A percentile compares a stretch with the other conserved stretches of the same genome.
These are phyloP conservation scores for Maniola hyperantus DNA, from an alignment of 2,888 invertebrate genomes.

Conservation along the genomic window DNA sequence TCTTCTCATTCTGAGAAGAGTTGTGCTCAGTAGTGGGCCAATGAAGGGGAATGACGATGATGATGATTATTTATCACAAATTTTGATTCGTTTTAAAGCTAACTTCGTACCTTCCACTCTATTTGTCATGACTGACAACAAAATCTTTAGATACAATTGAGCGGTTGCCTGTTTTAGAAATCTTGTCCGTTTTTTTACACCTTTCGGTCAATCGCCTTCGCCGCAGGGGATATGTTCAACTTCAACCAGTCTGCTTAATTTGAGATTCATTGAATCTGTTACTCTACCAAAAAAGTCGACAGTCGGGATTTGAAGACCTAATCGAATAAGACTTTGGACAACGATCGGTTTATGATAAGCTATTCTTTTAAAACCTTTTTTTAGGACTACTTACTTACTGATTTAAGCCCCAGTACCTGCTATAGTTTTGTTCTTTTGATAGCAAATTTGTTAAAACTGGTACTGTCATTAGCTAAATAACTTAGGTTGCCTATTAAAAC, in stretches of 20 bases:
- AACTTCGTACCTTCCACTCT: constrained; percentile 42
- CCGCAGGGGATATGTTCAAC: constrained; percentile 40
- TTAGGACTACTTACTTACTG: too few relatives aligned
- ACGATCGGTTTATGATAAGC: background rate
- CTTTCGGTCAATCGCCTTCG: constrained; percentile 41
- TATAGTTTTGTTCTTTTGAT: too few relatives aligned
- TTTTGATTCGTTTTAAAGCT: too few relatives aligned
- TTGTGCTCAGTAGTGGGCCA: too few relatives aligned
- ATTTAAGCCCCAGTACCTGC: too few relatives aligned
- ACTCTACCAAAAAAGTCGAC: background rate
- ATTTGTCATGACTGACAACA: constrained; percentile 48
- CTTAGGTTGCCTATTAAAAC: too few relatives aligned
- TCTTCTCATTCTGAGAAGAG: too few relatives aligned
- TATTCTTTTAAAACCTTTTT: background rate
- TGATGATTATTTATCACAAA: too few relatives aligned
- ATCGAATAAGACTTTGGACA: background rate
- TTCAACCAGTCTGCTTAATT: constrained; percentile 37
- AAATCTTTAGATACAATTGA: constrained; percentile 41
- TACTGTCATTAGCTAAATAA: too few relatives aligned
- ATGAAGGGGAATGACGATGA: too few relatives aligned
- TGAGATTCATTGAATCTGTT: constrained; percentile 42
- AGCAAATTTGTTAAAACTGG: too few relatives aligned
- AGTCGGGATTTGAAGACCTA: background rate
- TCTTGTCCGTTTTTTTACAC: constrained; percentile 44
- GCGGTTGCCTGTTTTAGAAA: constrained; percentile 10